Evolutionary conservation across 1,140 invertebrate species (phyloP), one percentile per base, ranked within the genome.

Genomic region (Drosophila equinoxialis): DNA sequence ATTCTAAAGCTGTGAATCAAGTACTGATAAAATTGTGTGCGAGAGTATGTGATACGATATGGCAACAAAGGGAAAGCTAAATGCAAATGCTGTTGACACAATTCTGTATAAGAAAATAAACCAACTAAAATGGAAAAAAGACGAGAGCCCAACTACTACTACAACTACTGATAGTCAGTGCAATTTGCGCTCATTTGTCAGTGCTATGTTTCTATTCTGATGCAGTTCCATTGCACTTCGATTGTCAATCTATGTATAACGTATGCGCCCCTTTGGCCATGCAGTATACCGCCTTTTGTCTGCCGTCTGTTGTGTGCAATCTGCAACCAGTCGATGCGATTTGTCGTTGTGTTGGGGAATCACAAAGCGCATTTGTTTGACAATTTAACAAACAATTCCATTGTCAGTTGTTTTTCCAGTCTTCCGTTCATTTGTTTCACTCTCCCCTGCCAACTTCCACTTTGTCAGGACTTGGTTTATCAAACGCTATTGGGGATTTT

Each of bases 111-210:
- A 54, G 65, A 11, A 79, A 61, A 58, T 64, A 60, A 33, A 66
- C 45, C 20, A 68, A 58, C 23, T 23, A 65, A 35, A 48, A 33
- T 41, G 26, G 54, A 57, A 51, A 51, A 14, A 63, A 37, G 10
- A 37, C 3, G 35, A 72, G 35, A 51, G 17, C 45, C 10, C 45
- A 51, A 51, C 45, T 20, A 20, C 17, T 7, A 20, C 64, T 68
- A 26, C 23, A 26, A 26, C 23, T 26, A 26, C 23, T 26, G 74
- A 45, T 60, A 68, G 65, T 41, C 61, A 79, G 58, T 70, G 39
- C 77, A 78, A 84, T 80, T 84, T 77, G 81, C 70, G 67, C 81
- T 84, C 81, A 80, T 83, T 84, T 80, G 77, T 84, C 73, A 74
- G 65, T 66, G 48, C 48, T 42, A 45, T 37, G 26, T 51, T 51